Evolutionary conservation across 2,797 vertebrate genomes (phyloP), one percentile per base, ranked within the genome.

Genomic region (Emydoidea blandingii): DNA sequence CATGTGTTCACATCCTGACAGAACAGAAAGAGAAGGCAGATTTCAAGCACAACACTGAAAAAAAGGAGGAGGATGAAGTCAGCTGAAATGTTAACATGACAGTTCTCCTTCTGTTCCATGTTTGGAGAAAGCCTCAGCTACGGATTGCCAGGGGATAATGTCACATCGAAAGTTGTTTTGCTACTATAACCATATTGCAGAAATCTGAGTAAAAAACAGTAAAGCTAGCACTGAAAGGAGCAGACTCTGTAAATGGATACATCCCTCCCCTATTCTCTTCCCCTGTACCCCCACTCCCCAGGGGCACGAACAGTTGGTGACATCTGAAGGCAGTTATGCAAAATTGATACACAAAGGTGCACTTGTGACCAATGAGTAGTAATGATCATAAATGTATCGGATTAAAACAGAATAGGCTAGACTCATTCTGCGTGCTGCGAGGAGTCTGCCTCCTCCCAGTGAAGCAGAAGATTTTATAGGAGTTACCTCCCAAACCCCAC

Each of bases 101-200:
- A 92, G 65, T 19, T 97, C 81, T 95, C 92, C 93, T 96, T 97
- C 95, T 94, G 89, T 89, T 96, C 93, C 72, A 53, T 88, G 76
- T 1, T 88, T 85, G 86, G 29, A 94, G 92, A 91, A 68, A 25
- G 68, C 79, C 91, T 23, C 76, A 83, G 79, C 90, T 65, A 2
- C 1, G 76, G 41, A 16, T 12, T 97, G 94, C 91, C 91, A 65
- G 91, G 50, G 90, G 84, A 97, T 19, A 79, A 87, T 74, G 83
- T 53, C 86, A 90, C 86, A 2, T 0, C 10, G 86, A 29, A 87
- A 81, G 29, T 18, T 3, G 87, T 62, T 91, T 29, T 86, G 6
- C 56, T 80, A 31, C 83, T 89, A 8, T 44, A 91, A 9, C 79
- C 84, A 2, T 12, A 5, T 2, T 52, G 86, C 5, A 4, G 0